Evolutionary conservation across 1,140 invertebrate species (phyloP), one percentile per base, ranked within the genome.

Genomic region (Helicoverpa zea): DNA sequence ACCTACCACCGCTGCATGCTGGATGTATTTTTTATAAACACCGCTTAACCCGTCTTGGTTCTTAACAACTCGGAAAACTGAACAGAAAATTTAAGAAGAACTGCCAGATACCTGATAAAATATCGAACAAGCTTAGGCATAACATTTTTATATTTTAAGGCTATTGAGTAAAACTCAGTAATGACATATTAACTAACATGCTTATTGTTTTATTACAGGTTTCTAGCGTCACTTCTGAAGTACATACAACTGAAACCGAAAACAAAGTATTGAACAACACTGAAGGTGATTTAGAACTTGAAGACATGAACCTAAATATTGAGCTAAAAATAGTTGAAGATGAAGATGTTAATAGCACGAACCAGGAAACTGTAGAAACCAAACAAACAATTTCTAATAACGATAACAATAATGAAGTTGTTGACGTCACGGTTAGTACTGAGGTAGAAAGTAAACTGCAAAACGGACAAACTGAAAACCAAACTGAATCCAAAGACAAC

Each of bases 251-350:
- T 73, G 91, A 91, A 88, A 66, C 54, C 16, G 83, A 88, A 11
- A 85, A 87, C 29, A 86, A 82, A 51, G 88, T 86, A 61, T 75
- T 52, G 43, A 80, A 82, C n/a, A 84, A 81, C 58, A 64, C 63
- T 47, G 83, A 80, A 49, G 64, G 68, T 35, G 91, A 94, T 54
- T 87, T 93, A 64, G 94, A 94, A 63, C 84, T 90, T 64, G 91
- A 94, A 81, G 52, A 77, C 54, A 81, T 91, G 30, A 94, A 93
- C 81, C 83, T 94, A 18, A 94, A 94, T 77, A 86, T 93, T 59
- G 95, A 95, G 87, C 88, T 95, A 18, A 95, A 95, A 90, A 95
- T 95, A 76, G 88, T 95, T 35, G 95, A 95, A 89, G 92, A 95
- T 79, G 90, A 92, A 81, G 91, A 93, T 52, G 59, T 66, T 11